phyloP scores from a whole-genome alignment of 23 tunicate species.

The Pegea sp. region DNA sequence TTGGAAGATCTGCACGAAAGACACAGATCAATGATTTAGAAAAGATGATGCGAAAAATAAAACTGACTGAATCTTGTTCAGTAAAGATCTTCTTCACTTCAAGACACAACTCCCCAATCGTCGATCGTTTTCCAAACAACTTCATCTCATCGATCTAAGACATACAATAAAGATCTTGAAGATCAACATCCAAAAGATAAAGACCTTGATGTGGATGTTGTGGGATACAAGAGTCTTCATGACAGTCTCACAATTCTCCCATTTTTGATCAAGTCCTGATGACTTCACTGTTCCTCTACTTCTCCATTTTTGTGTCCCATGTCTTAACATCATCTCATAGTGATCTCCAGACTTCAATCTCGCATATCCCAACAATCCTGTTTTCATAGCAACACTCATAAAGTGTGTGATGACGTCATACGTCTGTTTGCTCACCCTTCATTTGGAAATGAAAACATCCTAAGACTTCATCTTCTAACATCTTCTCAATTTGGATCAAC shows the following conservation, averaged over 20 bases:
- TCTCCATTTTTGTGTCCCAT: conserved; percentile 56
- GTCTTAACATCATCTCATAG: conserved; percentile 43
- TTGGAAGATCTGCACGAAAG: conserved; percentile 10
- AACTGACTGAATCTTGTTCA: neutral
- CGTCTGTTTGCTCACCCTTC: no score
- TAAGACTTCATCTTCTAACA: no score
- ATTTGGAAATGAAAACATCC: no score
- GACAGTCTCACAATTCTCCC: conserved; percentile 15
- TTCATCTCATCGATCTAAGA: no score
- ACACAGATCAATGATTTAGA: neutral
- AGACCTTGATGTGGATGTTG: conserved; percentile 23
- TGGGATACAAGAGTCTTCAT: conserved; percentile 22
- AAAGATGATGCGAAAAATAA: neutral
- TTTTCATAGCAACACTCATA: no score
- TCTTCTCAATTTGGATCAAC: no score
- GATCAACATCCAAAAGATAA: no score
- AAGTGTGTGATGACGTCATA: no score
- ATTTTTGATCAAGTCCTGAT: conserved; percentile 11
- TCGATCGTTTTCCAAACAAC: conserved; percentile 3
- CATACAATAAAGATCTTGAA: neutral
- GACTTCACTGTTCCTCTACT: conserved; percentile 37
- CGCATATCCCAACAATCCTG: conserved; percentile 66
- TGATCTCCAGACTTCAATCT: conserved; percentile 65
- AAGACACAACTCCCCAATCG: neutral
- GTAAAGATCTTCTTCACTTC: neutral